Percentiles rank a stretch among this genome's conserved stretches.
Conservation (phyloP, 2,888 invertebrate genomes). For the Ligdia adustata region DNA sequence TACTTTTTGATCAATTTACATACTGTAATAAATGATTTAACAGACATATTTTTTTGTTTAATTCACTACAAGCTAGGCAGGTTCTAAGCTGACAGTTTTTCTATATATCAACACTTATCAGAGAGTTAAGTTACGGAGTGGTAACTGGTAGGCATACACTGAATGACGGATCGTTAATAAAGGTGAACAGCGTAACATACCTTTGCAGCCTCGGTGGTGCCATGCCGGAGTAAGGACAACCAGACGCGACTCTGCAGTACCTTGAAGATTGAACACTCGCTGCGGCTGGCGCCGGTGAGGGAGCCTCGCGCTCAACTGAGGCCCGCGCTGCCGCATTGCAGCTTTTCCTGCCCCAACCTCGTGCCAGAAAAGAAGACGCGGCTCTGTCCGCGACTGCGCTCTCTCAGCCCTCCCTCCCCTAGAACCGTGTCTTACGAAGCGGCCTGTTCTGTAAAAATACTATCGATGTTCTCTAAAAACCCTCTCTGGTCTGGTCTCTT, state of each 20-base stretch:
- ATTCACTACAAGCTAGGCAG: too few species aligned
- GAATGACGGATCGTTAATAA: constrained; percentile 47
- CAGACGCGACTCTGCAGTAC: constrained; percentile 39
- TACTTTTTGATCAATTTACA: too few species aligned
- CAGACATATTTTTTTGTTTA: too few species aligned
- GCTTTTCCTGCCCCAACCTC: constrained; percentile 56
- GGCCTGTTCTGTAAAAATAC: constrained; percentile 1
- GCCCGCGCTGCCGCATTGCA: constrained; percentile 43
- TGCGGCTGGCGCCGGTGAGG: constrained; percentile 39
- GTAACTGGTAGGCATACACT: constrained; percentile 14
- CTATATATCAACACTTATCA: too few species aligned
- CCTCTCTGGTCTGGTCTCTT: constrained; percentile 17
- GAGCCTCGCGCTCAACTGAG: constrained; percentile 32
- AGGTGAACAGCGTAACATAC: constrained; percentile 67
- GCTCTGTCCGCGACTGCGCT: constrained; percentile 30
- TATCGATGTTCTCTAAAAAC: constrained; percentile 4
- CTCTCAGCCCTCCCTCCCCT: constrained; percentile 41
- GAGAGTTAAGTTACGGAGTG: too few species aligned
- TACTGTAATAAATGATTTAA: too few species aligned
- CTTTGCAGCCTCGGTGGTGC: constrained; percentile 67
- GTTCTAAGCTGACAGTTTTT: too few species aligned
- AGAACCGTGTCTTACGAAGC: constrained; percentile 30
- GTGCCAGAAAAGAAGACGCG: constrained; percentile 34
- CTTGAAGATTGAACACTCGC: constrained; percentile 45
- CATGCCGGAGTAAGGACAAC: constrained; percentile 52